phyloP scores from a whole-genome alignment of 2,888 invertebrate species.

The Germaria angustata region DNA sequence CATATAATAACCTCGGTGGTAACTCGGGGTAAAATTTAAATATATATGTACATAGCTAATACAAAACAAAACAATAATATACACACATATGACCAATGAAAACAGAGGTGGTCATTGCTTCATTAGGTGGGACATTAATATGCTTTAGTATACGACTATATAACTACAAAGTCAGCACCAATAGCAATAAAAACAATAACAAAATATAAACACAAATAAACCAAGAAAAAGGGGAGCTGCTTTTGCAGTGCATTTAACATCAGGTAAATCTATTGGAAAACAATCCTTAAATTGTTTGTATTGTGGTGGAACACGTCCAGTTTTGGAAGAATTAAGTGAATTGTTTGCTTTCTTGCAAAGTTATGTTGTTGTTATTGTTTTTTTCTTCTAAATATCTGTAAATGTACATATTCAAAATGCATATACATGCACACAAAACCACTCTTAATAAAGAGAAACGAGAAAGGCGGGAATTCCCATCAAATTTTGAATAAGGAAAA shows the following conservation, averaged over 20 bases:
- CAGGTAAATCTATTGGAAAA: constrained; percentile 21
- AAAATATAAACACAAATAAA: not conserved
- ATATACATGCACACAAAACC: not conserved
- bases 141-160: not conserved
- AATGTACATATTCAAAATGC: constrained; percentile 17
- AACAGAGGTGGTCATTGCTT: constrained; percentile 60
- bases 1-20: too few species aligned
- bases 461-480: constrained; percentile 62
- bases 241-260: not conserved
- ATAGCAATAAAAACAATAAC: constrained; percentile 11
- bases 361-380: constrained; percentile 41
- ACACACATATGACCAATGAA: constrained; percentile 67
- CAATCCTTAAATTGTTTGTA: not conserved
- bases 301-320: not conserved
- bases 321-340: not conserved
- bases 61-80: constrained; percentile 40
- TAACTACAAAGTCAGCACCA: constrained; percentile 21
- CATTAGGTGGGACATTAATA: not conserved
- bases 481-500: constrained; percentile 15
- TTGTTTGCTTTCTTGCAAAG: not conserved
- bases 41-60: too few species aligned
- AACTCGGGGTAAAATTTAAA: constrained; percentile 62
- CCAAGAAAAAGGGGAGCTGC: not conserved
- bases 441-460: constrained; percentile 19
- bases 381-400: too few species aligned